These are phyloP conservation scores for Magallana angulata DNA, from an alignment of 1,140 invertebrate genomes.

Conservation along the genomic window DNA sequence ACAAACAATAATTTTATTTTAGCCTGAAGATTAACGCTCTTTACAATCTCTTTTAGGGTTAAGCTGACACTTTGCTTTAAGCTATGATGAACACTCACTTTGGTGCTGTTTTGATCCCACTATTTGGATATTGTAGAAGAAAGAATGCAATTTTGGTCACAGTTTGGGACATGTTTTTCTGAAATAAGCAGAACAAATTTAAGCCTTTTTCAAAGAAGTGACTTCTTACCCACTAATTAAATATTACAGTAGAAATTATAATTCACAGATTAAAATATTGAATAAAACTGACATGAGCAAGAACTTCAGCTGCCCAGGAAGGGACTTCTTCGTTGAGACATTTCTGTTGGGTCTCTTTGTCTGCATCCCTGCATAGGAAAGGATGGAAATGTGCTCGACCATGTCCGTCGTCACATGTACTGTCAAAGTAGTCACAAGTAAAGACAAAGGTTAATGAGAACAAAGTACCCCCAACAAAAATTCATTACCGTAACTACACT, in stretches of 20 bases:
- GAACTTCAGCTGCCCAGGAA: conserved; percentile 96
- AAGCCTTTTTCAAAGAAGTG: no score
- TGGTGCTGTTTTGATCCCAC: conserved; percentile 94
- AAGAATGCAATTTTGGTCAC: conserved; percentile 97
- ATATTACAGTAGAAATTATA: no score
- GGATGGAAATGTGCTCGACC: conserved; percentile 90
- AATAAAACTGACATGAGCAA: conserved; percentile 85
- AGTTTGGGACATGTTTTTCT: conserved; percentile 95
- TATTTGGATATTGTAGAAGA: conserved; percentile 93
- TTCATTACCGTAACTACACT: no score
- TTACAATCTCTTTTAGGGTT: background rate
- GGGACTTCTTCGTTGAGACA: conserved; percentile 97
- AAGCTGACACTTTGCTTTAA: background rate
- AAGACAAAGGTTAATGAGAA: no score
- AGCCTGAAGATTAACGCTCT: background rate
- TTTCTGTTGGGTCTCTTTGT: conserved; percentile 95
- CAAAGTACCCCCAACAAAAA: no score
- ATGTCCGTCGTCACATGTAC: conserved; percentile 89
- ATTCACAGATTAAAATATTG: no score
- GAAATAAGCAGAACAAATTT: conserved; percentile 65
- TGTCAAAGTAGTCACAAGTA: conserved; percentile 74
- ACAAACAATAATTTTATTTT: no score
- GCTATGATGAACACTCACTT: conserved; percentile 84
- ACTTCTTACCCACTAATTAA: no score
- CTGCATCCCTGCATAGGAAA: conserved; percentile 93